phyloP scores from a whole-genome alignment of 1,140 invertebrate species.

The Neotoxoptera formosana region DNA sequence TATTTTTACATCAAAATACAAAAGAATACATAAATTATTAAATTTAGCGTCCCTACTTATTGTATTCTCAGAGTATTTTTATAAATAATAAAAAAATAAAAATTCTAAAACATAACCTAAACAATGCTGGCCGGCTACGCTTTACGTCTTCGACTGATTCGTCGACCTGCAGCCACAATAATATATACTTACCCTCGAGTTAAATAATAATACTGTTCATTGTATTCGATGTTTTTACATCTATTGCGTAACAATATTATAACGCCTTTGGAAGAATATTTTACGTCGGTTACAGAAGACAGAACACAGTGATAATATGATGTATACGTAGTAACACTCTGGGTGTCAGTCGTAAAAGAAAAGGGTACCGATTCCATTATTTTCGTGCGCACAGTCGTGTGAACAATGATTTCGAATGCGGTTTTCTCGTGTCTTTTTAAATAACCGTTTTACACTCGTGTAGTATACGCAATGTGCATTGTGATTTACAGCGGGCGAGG shows the following conservation, averaged over 20 bases:
- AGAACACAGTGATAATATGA: not conserved
- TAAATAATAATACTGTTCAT: not conserved
- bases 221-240: not conserved
- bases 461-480: not conserved
- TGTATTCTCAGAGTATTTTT: not conserved
- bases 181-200: not conserved
- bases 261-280: not conserved
- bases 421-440: constrained; percentile 12
- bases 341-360: not conserved
- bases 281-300: not conserved
- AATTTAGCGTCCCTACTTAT: too few relatives aligned
- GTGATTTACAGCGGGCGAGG: constrained; percentile 48
- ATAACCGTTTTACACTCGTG: constrained; percentile 36
- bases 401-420: not conserved
- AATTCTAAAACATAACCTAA: not conserved
- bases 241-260: not conserved
- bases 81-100: not conserved
- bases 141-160: not conserved
- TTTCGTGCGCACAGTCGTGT: not conserved
- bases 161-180: not conserved
- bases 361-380: not conserved
- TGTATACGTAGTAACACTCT: not conserved
- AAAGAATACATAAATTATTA: too few relatives aligned
- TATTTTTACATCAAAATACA: too few relatives aligned
- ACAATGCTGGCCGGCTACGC: not conserved